These are phyloP conservation scores for Pandemis heparana DNA, from an alignment of 2,888 invertebrate species.

Conservation along the genomic window DNA sequence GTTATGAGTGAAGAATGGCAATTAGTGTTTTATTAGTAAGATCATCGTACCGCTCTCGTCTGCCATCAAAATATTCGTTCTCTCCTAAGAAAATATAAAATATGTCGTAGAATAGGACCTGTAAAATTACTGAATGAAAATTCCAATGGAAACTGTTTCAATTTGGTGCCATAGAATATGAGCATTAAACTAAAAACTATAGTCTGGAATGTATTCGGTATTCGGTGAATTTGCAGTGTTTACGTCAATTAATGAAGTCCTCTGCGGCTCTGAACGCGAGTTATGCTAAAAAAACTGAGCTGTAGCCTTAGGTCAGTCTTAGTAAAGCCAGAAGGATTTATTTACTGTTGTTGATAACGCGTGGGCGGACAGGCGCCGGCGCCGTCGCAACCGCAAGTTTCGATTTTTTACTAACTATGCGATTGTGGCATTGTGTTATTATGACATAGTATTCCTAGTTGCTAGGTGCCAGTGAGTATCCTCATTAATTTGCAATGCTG, in stretches of 20 bases:
- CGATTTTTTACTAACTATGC: slow-evolving; percentile 45
- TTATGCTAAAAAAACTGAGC: background rate
- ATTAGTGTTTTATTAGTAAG: background rate
- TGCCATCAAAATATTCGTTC: background rate
- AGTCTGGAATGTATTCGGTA: background rate
- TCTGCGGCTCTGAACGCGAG: background rate
- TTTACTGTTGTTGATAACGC: slow-evolving; percentile 29
- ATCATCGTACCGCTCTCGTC: background rate
- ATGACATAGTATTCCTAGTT: slow-evolving; percentile 3
- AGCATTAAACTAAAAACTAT: background rate
- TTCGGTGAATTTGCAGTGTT: background rate
- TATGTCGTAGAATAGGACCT: too few species aligned
- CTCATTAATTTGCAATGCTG: background rate
- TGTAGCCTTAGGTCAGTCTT: slow-evolving; percentile 12
- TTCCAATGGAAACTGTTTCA: background rate
- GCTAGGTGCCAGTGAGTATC: background rate
- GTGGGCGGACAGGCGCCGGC: slow-evolving; percentile 48
- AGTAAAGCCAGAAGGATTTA: slow-evolving; percentile 20
- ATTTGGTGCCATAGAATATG: background rate
- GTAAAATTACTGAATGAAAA: too few species aligned
- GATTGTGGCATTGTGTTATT: slow-evolving; percentile 35
- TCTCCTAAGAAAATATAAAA: background rate
- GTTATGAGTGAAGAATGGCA: background rate
- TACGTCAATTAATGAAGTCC: slow-evolving; percentile 3
- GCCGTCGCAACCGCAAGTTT: slow-evolving; percentile 47